Conservation (phyloP, 2,888 invertebrate genomes). For the Drosophila ezoana region DNA sequence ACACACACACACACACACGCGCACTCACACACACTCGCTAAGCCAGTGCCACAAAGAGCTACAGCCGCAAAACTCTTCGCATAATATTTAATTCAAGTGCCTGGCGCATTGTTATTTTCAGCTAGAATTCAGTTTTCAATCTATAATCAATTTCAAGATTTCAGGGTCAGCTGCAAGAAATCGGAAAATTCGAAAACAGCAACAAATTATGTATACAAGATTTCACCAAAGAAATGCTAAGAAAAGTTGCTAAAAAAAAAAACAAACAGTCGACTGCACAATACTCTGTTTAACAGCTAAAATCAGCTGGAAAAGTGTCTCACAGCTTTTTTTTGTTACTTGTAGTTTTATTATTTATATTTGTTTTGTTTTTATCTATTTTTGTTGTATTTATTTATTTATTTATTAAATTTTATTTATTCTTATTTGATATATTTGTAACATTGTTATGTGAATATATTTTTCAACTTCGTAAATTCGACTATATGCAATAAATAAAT, state of each 20-base stretch:
- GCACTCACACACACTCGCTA: background rate
- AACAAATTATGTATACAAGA: background rate
- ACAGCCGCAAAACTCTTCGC: conserved; percentile 22
- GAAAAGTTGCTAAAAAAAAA: too few relatives aligned
- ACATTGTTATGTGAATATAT: too few relatives aligned
- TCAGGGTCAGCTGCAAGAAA: conserved; percentile 16
- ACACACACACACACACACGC: conserved; percentile 11
- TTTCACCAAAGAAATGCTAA: conserved; percentile 5
- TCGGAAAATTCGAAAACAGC: conserved; percentile 6
- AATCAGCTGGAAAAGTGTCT: too few relatives aligned
- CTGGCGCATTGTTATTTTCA: background rate
- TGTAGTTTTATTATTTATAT: too few relatives aligned
- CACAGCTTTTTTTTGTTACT: too few relatives aligned
- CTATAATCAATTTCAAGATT: conserved; percentile 7
- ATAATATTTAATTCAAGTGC: background rate
- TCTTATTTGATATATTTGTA: too few relatives aligned
- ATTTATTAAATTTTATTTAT: too few relatives aligned
- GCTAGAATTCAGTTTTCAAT: conserved; percentile 3
- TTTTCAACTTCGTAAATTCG: background rate
- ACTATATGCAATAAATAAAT: too few relatives aligned
- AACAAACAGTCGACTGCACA: background rate
- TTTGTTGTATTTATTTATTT: too few relatives aligned
- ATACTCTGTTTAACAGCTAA: background rate
- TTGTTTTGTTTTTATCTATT: too few relatives aligned
- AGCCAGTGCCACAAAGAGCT: background rate